phyloP scores from a whole-genome alignment of 2,113 vertebrate species.

The Clarias batrachus region DNA sequence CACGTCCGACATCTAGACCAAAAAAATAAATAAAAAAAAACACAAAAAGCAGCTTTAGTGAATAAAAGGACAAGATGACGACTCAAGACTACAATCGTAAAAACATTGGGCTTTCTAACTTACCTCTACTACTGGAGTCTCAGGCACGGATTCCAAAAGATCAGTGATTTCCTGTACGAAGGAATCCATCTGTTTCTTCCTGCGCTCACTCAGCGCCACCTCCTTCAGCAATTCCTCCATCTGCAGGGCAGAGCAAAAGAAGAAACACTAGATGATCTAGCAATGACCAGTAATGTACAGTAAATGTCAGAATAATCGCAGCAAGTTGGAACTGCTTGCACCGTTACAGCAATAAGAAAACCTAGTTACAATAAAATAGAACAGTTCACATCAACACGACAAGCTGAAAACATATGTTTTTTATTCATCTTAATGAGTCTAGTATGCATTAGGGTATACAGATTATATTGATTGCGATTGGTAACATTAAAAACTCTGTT shows the following conservation, averaged over 20 bases:
- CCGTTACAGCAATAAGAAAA: not conserved
- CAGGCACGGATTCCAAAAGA: conserved; percentile 74
- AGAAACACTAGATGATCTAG: not conserved
- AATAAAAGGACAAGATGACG: not conserved
- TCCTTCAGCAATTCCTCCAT: conserved; percentile 93
- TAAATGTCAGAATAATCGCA: not conserved
- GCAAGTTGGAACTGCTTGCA: not conserved
- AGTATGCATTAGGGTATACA: not conserved
- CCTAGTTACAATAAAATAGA: not conserved
- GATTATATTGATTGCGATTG: too few species aligned
- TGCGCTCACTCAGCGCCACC: conserved; percentile 82
- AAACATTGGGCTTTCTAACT: conserved; percentile 28
- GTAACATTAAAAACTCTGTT: too few species aligned
- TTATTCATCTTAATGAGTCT: not conserved
- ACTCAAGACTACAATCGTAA: not conserved
- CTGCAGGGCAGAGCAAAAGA: conserved; percentile 61
- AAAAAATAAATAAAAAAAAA: not conserved
- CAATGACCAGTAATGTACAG: not conserved
- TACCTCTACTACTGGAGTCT: conserved; percentile 76
- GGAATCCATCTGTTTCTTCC: conserved; percentile 78
- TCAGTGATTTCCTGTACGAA: conserved; percentile 80
- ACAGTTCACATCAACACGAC: not conserved
- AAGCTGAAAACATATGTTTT: not conserved
- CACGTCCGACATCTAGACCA: conserved; percentile 79
- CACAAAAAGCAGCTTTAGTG: conserved; percentile 4